These are phyloP conservation scores for Meriones unguiculatus DNA, from an alignment of 2,113 vertebrate genomes.

Conservation along the genomic window DNA sequence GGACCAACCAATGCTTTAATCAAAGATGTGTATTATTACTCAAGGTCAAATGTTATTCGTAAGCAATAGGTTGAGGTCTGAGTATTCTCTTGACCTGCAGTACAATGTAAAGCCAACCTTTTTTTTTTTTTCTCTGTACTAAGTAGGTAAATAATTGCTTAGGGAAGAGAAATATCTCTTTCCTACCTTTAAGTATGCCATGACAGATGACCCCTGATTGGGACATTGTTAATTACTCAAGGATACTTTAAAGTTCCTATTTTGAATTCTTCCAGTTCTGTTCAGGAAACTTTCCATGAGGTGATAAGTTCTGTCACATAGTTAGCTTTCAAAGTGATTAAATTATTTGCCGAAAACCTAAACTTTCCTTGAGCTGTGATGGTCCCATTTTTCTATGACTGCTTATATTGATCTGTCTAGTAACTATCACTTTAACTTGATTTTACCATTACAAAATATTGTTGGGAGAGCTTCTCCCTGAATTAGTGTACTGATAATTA, in stretches of 20 bases:
- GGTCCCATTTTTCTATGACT: background rate
- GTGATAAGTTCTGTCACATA: background rate
- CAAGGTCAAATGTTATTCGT: background rate
- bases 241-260: background rate
- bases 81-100: background rate
- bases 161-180: background rate
- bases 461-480: background rate
- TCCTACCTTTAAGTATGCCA: background rate
- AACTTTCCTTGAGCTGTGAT: background rate
- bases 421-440: background rate
- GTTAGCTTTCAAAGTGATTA: background rate
- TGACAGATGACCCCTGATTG: background rate
- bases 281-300: background rate
- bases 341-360: background rate
- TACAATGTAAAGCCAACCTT: background rate
- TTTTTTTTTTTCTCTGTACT: background rate
- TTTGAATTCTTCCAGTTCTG: background rate
- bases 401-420: background rate
- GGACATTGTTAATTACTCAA: background rate
- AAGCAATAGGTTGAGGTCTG: background rate
- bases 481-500: constrained; percentile 3
- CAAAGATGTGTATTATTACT: background rate
- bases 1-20: background rate
- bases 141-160: background rate
- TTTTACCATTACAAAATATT: background rate